Conservation (phyloP, 2,113 vertebrate species). For the Bathybates hornii region DNA sequence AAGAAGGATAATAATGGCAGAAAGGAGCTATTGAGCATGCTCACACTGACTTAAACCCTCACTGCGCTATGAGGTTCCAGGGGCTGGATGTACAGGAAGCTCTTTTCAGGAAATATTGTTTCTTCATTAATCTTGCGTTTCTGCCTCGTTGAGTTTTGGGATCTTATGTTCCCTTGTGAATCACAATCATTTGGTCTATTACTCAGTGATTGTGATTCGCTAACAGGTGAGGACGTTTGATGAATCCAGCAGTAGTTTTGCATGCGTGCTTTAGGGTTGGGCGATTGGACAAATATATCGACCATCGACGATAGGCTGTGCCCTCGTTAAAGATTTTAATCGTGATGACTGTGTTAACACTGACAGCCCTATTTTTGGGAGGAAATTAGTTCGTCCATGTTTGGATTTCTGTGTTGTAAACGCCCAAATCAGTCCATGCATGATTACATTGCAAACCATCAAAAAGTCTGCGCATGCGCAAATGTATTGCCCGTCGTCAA, state of each 20-base stretch:
- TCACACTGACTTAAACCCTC: not conserved
- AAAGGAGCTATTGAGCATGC: not conserved
- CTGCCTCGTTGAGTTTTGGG: not conserved
- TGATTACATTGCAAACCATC: not conserved
- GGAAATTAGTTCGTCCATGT: not conserved
- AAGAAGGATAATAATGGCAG: not conserved
- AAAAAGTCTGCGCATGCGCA: not conserved
- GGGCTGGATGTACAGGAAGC: not conserved
- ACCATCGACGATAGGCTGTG: rapidly evolving
- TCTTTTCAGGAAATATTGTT: not conserved
- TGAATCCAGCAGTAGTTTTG: not conserved
- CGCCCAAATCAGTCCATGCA: not conserved
- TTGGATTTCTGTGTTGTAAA: not conserved
- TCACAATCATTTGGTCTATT: not conserved
- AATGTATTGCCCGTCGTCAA: not conserved
- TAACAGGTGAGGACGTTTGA: rapidly evolving
- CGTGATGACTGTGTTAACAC: not conserved
- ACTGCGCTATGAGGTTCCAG: not conserved
- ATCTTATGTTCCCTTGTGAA: not conserved
- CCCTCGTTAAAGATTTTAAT: not conserved
- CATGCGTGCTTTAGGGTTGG: rapidly evolving
- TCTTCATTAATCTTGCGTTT: not conserved
- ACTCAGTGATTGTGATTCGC: not conserved
- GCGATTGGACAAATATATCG: rapidly evolving
- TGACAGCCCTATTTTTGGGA: rapidly evolving